Evolutionary conservation across 2,113 vertebrate genomes (phyloP).

Genomic region (Nymphicus hollandicus): DNA sequence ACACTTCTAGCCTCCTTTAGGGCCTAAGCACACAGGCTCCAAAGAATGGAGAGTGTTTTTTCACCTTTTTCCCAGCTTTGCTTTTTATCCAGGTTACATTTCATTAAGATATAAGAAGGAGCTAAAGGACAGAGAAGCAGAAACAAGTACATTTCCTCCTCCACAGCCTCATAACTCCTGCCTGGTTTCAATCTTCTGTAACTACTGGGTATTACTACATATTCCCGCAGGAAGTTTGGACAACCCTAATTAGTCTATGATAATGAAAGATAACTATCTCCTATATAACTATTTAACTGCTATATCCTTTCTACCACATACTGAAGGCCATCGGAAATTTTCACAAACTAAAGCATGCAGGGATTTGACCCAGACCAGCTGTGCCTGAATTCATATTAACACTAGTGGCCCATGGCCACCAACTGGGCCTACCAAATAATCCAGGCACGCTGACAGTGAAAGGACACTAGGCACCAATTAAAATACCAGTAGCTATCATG

Average conservation of each 20-base stretch:
- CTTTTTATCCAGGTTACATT: background rate
- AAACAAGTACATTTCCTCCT: background rate
- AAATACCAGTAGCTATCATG: background rate
- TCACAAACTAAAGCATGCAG: background rate
- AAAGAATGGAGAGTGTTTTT: background rate
- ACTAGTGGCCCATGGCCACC: background rate
- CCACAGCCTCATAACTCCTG: background rate
- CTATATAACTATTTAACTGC: background rate
- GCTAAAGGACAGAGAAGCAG: background rate
- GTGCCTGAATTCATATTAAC: background rate
- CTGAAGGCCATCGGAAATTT: background rate
- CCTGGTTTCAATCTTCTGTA: background rate
- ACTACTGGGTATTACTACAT: background rate
- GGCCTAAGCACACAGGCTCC: background rate
- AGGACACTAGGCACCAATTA: background rate
- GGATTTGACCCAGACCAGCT: background rate
- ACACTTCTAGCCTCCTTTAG: background rate
- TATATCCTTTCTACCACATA: background rate
- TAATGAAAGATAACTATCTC: conserved; percentile 21
- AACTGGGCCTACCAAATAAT: background rate
- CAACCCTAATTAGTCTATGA: background rate
- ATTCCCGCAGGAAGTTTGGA: conserved; percentile 18
- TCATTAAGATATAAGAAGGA: background rate
- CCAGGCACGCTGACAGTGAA: background rate
- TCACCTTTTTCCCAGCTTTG: background rate